Conservation (phyloP, 2,797 vertebrate species). For the Micropoecilia bifurca region DNA sequence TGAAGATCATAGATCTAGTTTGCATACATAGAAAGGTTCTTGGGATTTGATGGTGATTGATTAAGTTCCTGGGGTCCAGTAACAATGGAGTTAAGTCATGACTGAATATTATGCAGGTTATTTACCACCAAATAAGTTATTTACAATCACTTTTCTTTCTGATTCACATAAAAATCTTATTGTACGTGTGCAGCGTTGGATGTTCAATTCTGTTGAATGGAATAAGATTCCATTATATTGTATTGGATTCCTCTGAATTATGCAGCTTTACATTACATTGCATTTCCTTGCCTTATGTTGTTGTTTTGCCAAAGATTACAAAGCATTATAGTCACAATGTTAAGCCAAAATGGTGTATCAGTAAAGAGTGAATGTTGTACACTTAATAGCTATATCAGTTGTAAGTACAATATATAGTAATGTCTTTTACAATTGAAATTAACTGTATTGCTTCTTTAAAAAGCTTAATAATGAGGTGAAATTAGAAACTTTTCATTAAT, state of each 20-base stretch:
- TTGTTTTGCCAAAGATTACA: background rate
- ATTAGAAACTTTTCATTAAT: background rate
- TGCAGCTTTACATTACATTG: background rate
- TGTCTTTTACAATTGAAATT: background rate
- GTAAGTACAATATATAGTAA: background rate
- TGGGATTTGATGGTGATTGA: background rate
- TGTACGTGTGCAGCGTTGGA: background rate
- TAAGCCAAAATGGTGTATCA: background rate
- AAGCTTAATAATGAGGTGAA: background rate
- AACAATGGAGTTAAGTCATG: background rate
- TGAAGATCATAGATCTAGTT: background rate
- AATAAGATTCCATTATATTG: background rate
- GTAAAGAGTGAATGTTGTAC: background rate
- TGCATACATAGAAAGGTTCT: background rate
- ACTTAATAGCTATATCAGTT: background rate
- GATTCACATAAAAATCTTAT: background rate
- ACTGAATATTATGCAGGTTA: background rate
- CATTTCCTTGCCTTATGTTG: background rate
- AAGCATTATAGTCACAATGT: background rate
- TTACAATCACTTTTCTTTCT: background rate
- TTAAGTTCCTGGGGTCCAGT: background rate
- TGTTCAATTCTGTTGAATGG: background rate
- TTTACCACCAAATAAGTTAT: background rate
- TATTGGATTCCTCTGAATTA: background rate
- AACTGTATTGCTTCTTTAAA: background rate